Base-by-base conservation (phyloP, 2,113 vertebrate genomes). In the Daphoenositta chrysoptera region DNA sequence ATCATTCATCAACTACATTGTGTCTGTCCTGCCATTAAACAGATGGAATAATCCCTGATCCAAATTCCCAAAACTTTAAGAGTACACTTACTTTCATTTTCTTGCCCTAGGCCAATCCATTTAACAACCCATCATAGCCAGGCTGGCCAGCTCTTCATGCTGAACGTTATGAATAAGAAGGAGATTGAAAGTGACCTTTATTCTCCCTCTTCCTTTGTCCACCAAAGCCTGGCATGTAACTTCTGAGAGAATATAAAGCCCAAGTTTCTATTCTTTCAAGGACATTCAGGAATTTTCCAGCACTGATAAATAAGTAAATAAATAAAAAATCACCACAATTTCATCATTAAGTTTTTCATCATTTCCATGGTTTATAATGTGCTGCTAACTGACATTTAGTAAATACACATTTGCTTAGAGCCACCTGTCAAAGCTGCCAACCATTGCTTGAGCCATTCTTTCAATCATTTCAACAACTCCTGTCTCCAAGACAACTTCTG, bases 51-150 rank as follows among this genome's bases (percentile, higher is more conserved):
- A 82, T 61, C 53, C 44, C 87, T 33, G 65, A 85, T 92, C 48
- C 83, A 96, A 92, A 85, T 77, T 94, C 71, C 66, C 57, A 2
- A 91, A 94, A 94, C 90, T 97, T 95, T 96, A 6, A 87, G 81
- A 95, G 19, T 61, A 60, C 31, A 75, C 51, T 82, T 87, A 82
- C 57, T 91, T 91, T 95, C 70, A 68, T 83, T 91, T 95, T 79
- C 84, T 93, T 94, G 95, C 95, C 93, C 37, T 60, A 89, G 94
- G 94, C 91, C 53, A 91, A 82, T 87, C 81, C 53, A 64, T 97
- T 95, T 92, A 94, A 71, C 83, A 95, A 20, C 45, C 31, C 45
- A 50, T 83, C 70, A 91, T 2, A 83, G 81, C 78, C 89, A 91
- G 88, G 82, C 26, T 28, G 18, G 57, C 63, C 48, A 83, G 30